Percentiles rank a stretch among this genome's conserved stretches.
Evolutionary conservation across 2,888 invertebrate species (phyloP).

Genomic region (Drosophila falleni): DNA sequence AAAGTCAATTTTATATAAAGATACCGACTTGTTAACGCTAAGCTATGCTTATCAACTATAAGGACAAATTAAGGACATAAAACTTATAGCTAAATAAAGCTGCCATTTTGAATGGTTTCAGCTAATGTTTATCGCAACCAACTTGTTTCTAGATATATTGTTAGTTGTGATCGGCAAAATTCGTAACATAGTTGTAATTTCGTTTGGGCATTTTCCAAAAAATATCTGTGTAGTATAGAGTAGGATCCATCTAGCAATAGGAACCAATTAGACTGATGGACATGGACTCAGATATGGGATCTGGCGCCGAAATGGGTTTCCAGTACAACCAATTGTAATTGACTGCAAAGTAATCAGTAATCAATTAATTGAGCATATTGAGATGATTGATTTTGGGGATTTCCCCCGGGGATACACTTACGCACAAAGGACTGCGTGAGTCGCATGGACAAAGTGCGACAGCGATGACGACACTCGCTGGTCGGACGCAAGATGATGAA

Average conservation of each 20-base stretch:
- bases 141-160: background rate
- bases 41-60: constrained; percentile 41
- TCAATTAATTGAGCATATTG: too few relatives aligned
- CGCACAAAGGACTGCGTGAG: constrained; percentile 91
- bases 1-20: constrained; percentile 20
- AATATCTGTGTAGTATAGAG: background rate
- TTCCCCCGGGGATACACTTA: constrained; percentile 86
- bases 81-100: constrained; percentile 40
- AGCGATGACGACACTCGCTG: constrained; percentile 90
- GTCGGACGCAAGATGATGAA: constrained; percentile 91
- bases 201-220: constrained; percentile 2
- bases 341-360: constrained; percentile 86
- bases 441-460: constrained; percentile 90
- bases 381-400: background rate
- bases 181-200: constrained; percentile 7
- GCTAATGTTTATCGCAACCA: constrained; percentile 1
- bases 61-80: constrained; percentile 18
- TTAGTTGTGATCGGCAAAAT: constrained; percentile 34
- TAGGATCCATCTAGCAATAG: constrained; percentile 86
- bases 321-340: constrained; percentile 93
- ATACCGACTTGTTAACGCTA: constrained; percentile 11
- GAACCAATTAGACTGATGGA: constrained; percentile 89
- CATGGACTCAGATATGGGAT: constrained; percentile 87
- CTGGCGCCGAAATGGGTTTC: constrained; percentile 89
- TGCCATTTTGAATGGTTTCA: constrained; percentile 46